A percentile compares a stretch with the other conserved stretches of the same genome.
These are phyloP conservation scores for Drosophila subobscura DNA, from an alignment of 1,140 invertebrate species.

Conservation along the genomic window DNA sequence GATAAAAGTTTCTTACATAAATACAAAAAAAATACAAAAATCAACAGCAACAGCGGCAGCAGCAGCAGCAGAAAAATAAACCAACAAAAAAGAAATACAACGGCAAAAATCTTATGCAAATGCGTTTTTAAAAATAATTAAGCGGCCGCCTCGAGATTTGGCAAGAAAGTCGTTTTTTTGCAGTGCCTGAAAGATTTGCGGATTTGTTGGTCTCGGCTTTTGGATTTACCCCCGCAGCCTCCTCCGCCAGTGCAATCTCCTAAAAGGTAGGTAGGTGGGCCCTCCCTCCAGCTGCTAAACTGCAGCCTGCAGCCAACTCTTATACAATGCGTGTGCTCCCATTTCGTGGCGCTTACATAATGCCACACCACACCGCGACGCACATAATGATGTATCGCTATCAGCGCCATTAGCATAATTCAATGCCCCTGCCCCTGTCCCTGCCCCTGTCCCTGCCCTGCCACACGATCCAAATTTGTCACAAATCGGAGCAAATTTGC, in stretches of 20 bases:
- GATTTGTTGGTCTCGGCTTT: constrained; percentile 9
- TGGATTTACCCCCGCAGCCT: constrained; percentile 40
- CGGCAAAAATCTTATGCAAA: constrained; percentile 49
- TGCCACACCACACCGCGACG: constrained; percentile 39
- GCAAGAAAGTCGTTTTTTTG: constrained; percentile 42
- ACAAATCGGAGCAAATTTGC: constrained; percentile 69
- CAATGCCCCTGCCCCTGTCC: constrained; percentile 41
- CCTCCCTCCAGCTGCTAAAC: constrained; percentile 11
- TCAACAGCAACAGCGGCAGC: constrained; percentile 6
- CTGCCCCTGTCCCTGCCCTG: constrained; percentile 26
- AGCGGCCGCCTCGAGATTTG: constrained; percentile 47
- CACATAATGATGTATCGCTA: constrained; percentile 69
- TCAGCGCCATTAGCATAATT: constrained; percentile 66
- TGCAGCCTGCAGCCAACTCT: constrained; percentile 38
- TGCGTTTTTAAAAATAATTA: constrained; percentile 57
- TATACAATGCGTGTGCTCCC: constrained; percentile 64
- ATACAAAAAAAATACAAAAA: constrained; percentile 18
- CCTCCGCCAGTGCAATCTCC: constrained; percentile 30
- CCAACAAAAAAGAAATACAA: constrained; percentile 12
- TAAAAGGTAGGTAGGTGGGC: constrained; percentile 41
- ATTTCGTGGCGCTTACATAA: constrained; percentile 42
- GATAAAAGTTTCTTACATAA: constrained; percentile 61
- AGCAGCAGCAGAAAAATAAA: constrained; percentile 3
- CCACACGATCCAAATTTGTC: constrained; percentile 46
- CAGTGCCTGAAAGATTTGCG: constrained; percentile 36